Base-by-base conservation (phyloP, 2,797 vertebrate genomes). In the Heliangelus exortis region DNA sequence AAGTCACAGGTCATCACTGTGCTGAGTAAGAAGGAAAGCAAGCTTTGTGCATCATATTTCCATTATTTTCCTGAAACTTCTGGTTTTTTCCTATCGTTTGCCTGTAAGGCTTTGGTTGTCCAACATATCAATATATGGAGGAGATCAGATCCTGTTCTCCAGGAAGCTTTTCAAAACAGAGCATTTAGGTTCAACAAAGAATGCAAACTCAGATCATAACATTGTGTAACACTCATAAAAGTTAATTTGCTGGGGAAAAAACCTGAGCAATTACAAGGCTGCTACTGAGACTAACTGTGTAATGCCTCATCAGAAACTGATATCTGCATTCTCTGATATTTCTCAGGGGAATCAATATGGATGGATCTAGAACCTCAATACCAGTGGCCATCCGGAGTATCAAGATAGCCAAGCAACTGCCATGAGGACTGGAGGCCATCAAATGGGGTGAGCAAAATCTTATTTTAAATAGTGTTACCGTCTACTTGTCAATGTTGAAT, bases 151-250 rank as follows among this genome's bases (percentile, higher is more conserved):
- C 9, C 39, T 39, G 21, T 41, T 88, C 91, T 73, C 19, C 57
- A 36, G 21, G n/a, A 28, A 0, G 2, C 5, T 66, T 61, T 59
- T 39, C 13, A 26, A 67, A 89, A 67, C 41, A 15, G 7, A 76
- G 33, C 26, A 59, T 7, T 39, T 3, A 80, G n/a, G 20, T 47
- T 58, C 66, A 48, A 7, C 25, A 57, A 58, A 65, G 36, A 34
- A 62, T 8, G 5, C 15, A 2, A 57, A 69, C 18, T 9, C 17
- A 19, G 2, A n/a, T 25, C 25, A 66, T 34, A 77, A 10, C 8
- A 43, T 11, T 22, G 45, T 2, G 0, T 18, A 41, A 67, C 0
- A 0, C 23, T 47, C 34, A 43, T 21, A 22, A 57, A 75, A 72
- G 17, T 2, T 50, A 33, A 72, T 87, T 87, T 47, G 25, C 31